Conservation (phyloP, 2,797 vertebrate species). For the Cyprinella venusta region DNA sequence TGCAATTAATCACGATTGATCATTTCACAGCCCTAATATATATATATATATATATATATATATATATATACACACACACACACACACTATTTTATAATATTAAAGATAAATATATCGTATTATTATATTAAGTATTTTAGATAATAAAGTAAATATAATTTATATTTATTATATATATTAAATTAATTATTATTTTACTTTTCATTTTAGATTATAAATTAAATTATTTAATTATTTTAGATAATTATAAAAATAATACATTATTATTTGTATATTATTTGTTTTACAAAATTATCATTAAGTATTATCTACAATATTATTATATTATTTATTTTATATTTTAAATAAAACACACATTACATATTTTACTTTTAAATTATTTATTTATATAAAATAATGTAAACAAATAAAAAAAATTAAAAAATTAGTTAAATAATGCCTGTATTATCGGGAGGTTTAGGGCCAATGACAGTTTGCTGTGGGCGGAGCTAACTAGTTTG, state of each 20-base stretch:
- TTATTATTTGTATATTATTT: neutral
- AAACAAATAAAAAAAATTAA: neutral
- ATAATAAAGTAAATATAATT: neutral
- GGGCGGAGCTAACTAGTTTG: neutral
- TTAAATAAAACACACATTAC: neutral
- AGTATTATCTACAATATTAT: neutral
- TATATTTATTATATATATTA: neutral
- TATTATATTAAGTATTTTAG: neutral
- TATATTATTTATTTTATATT: neutral
- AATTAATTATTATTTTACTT: too few species aligned
- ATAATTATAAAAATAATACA: neutral
- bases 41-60: too few species aligned
- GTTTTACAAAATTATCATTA: neutral
- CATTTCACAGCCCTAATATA: too few species aligned
- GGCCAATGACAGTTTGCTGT: too few species aligned
- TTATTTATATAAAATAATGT: neutral
- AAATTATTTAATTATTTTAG: neutral
- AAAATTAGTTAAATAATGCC: neutral
- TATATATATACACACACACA: too few species aligned
- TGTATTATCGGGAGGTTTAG: neutral
- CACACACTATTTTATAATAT: neutral
- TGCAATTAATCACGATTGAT: too few species aligned
- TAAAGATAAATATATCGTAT: neutral
- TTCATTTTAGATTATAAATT: too few species aligned
- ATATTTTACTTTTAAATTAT: neutral